A percentile compares a stretch with the other conserved stretches of the same genome.
Evolutionary conservation across 2,888 invertebrate species (phyloP).

Genomic region (Lasioglossum vierecki): DNA sequence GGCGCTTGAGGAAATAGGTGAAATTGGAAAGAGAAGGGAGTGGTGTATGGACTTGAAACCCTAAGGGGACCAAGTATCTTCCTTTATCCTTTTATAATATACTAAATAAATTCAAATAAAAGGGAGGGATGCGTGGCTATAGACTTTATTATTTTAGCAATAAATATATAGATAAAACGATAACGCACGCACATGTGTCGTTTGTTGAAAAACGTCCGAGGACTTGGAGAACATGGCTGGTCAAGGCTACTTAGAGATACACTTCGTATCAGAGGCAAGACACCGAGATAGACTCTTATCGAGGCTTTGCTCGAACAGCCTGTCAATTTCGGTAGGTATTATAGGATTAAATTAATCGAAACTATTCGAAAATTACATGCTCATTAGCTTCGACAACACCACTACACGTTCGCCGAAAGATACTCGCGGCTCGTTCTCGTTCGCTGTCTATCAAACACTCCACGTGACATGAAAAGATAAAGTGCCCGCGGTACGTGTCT

Average conservation of each 20-base stretch:
- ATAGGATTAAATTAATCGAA: neutral
- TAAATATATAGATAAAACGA: too few relatives aligned
- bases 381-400: neutral
- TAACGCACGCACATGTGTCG: neutral
- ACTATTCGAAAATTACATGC: neutral
- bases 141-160: too few relatives aligned
- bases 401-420: neutral
- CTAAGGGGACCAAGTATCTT: too few relatives aligned
- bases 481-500: neutral
- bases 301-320: neutral
- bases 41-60: too few relatives aligned
- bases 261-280: neutral
- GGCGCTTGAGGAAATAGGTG: neutral
- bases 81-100: too few relatives aligned
- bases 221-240: neutral
- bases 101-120: too few relatives aligned
- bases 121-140: too few relatives aligned
- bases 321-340: neutral
- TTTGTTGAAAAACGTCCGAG: neutral
- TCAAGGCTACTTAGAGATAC: neutral
- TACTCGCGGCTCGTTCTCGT: neutral
- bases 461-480: conserved; percentile 5
- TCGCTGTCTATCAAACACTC: neutral
- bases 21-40: too few relatives aligned
- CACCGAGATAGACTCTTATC: neutral